Base-by-base conservation (phyloP, 2,888 invertebrate genomes). In the Pheosia gnoma region DNA sequence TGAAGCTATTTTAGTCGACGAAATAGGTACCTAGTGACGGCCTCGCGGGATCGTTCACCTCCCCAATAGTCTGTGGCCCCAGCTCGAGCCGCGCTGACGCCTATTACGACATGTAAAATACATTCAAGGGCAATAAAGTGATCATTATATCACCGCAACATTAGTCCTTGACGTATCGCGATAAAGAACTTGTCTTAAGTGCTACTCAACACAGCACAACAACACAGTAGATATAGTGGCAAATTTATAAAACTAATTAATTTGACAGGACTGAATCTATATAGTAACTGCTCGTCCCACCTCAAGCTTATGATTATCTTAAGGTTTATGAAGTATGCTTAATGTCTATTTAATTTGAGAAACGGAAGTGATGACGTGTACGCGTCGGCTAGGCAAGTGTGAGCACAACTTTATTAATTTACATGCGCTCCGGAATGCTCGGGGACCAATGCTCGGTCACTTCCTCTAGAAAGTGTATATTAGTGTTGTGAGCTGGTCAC, bases 31-130 rank as follows among this genome's bases (percentile, higher is more conserved):
- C 57, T 74, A 66, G 67, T 70, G 67, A 77, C 86, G 90, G 85
- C 92, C 91, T 92, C 92, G 91, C 81, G 68, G 70, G 92, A 88
- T 78, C 91, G 81, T 92, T 93, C 86, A 92, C 91, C 92, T 90
- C 87, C 86, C 85, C 81, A 86, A 87, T 86, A 84, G 80, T 82
- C 61, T 70, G 80, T 76, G 80, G 80, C 79, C 57, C 45, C 57
- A 45, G 25, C 11, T 7, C 13, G 39, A 75, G 79, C 78, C 77
- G 71, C 68, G 73, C 68, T 79, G 79, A 73, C 62, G 64, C 65
- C 66, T 79, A 75, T 78, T 83, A 79, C 82, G 78, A 78, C 80
- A 80, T 80, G 78, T 79, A 83, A 83, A 84, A 79, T 77, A 83
- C 80, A 85, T 86, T 88, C 90, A 90, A 90, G 89, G 90, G 86